Percentiles rank a stretch among this genome's conserved stretches.
Conservation (phyloP, 1,140 invertebrate species). For the Lethrus apterus region DNA sequence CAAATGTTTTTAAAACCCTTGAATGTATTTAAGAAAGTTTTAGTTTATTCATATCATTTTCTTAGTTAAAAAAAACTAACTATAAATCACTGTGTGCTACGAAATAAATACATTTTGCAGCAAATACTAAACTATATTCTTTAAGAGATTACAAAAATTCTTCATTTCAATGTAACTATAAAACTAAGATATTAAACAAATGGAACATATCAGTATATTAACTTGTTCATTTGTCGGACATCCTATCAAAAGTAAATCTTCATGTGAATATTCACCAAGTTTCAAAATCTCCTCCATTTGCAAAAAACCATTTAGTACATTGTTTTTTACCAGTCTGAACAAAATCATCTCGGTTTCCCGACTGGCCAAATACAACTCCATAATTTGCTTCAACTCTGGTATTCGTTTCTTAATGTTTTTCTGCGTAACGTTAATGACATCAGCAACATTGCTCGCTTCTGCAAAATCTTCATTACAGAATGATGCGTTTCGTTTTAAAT, state of each 20-base stretch:
- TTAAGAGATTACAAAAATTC: no score
- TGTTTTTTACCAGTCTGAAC: conserved; percentile 72
- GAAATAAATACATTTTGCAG: no score
- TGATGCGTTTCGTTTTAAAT: no score
- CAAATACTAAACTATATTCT: no score
- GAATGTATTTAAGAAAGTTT: no score
- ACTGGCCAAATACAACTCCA: conserved; percentile 94
- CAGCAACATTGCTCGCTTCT: conserved; percentile 47
- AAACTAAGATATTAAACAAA: no score
- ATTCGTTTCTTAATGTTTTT: conserved; percentile 72
- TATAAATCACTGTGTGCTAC: no score
- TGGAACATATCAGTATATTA: conserved; percentile 73
- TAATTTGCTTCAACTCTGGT: conserved; percentile 45
- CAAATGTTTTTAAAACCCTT: no score
- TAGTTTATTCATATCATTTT: no score
- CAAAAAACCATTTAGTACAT: conserved; percentile 77
- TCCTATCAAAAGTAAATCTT: conserved; percentile 75
- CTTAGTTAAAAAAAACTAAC: no score
- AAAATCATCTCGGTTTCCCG: conserved; percentile 93
- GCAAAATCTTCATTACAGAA: conserved; percentile 44
- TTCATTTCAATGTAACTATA: no score
- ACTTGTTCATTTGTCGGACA: conserved; percentile 89
- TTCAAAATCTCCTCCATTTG: conserved; percentile 71
- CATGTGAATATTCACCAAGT: conserved; percentile 64
- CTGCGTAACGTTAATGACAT: conserved; percentile 52